Percentiles rank a stretch among this genome's conserved stretches.
phyloP scores from a whole-genome alignment of 2,113 vertebrate species.

The Salvator merianae region DNA sequence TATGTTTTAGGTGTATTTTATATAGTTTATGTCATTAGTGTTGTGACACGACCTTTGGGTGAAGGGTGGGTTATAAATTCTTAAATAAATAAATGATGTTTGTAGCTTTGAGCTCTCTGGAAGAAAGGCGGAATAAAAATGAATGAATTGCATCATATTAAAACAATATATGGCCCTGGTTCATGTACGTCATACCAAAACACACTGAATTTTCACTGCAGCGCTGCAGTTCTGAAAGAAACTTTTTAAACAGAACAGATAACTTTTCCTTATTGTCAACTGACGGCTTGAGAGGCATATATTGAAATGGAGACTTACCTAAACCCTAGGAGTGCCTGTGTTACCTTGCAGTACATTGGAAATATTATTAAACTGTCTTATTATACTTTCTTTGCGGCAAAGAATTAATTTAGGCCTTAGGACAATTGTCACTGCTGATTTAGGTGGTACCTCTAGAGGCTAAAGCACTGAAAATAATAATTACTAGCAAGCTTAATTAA shows the following conservation, averaged over 20 bases:
- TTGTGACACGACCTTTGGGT: too few species aligned
- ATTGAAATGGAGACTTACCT: neutral
- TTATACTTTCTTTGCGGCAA: neutral
- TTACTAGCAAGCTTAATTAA: conserved; percentile 17
- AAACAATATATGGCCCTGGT: too few species aligned
- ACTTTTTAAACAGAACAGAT: neutral
- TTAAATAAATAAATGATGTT: too few species aligned
- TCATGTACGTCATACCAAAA: too few species aligned
- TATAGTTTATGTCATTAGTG: too few species aligned
- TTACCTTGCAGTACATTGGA: neutral
- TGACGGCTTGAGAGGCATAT: neutral
- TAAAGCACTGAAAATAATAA: neutral
- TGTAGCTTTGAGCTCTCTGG: too few species aligned
- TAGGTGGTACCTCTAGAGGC: neutral
- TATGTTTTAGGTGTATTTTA: too few species aligned
- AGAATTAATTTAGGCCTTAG: neutral
- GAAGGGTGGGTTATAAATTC: too few species aligned
- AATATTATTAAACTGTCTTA: neutral
- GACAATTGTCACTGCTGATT: neutral
- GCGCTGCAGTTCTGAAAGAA: neutral
- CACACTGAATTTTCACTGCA: neutral
- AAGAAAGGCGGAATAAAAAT: too few species aligned
- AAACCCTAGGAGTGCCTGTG: neutral
- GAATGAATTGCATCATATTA: too few species aligned
- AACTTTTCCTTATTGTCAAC: neutral